These are phyloP conservation scores for Endomychus coccineus DNA, from an alignment of 2,888 invertebrate species.

Conservation along the genomic window DNA sequence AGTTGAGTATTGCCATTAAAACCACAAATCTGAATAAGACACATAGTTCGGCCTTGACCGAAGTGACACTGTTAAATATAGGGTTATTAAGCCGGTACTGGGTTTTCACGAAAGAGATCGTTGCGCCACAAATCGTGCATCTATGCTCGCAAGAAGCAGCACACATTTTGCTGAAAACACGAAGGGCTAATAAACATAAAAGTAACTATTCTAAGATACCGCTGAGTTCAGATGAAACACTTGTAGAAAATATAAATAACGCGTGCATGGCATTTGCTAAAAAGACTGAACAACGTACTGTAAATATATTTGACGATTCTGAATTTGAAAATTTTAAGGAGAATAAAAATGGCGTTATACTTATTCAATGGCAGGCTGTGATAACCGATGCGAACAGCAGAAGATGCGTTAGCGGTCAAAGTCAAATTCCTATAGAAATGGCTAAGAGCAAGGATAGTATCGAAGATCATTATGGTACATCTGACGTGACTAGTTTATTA, in stretches of 20 bases:
- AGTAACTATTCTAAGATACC: constrained; percentile 40
- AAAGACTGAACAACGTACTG: constrained; percentile 37
- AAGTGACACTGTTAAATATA: constrained; percentile 52
- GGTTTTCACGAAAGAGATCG: constrained; percentile 44
- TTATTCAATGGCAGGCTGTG: constrained; percentile 40
- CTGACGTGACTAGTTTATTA: constrained; percentile 20
- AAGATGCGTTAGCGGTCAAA: constrained; percentile 59
- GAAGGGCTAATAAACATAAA: constrained; percentile 29
- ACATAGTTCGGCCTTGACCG: constrained; percentile 52
- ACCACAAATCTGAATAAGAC: constrained; percentile 62
- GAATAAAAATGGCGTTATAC: constrained; percentile 34
- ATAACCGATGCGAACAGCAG: constrained; percentile 48
- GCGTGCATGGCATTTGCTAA: constrained; percentile 46
- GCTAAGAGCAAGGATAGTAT: constrained; percentile 35
- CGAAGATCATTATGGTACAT: constrained; percentile 7
- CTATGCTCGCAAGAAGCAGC: constrained; percentile 48
- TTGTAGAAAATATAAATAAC: constrained; percentile 29
- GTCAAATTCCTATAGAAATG: constrained; percentile 56
- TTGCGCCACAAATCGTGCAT: constrained; percentile 38
- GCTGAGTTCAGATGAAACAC: constrained; percentile 30
- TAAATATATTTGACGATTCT: constrained; percentile 33
- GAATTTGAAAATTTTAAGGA: constrained; percentile 18
- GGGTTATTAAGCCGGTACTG: constrained; percentile 56
- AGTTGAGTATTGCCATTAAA: constrained; percentile 59
- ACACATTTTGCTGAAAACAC: constrained; percentile 48